Conservation (phyloP, 2,797 vertebrate genomes). For the Manis crassicaudata region DNA sequence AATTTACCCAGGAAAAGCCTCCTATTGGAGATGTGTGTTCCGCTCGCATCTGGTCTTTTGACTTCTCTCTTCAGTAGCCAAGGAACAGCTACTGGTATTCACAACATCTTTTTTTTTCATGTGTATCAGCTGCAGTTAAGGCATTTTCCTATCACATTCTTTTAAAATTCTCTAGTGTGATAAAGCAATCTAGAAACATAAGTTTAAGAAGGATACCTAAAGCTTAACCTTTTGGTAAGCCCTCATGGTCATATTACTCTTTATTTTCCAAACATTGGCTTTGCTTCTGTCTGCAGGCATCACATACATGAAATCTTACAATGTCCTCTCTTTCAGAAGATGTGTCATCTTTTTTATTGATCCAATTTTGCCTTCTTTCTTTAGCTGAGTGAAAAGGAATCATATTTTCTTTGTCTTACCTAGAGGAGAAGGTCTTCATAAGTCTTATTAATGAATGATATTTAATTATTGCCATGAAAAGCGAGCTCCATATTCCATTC, state of each 20-base stretch:
- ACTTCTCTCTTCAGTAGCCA: conserved; percentile 49
- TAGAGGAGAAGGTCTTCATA: conserved; percentile 25
- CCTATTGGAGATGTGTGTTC: neutral
- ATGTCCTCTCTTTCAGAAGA: neutral
- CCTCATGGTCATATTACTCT: neutral
- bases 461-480: neutral
- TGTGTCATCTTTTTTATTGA: neutral
- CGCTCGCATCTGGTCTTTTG: conserved; percentile 59
- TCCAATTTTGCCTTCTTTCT: neutral
- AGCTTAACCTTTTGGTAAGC: neutral
- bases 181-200: neutral
- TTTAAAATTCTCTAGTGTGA: neutral
- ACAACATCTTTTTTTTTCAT: neutral
- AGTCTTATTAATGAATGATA: neutral
- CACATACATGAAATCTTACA: neutral
- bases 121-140: neutral
- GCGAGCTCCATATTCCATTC: neutral
- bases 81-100: neutral
- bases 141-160: neutral
- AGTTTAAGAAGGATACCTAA: neutral
- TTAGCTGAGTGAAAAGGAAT: neutral
- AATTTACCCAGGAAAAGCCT: neutral
- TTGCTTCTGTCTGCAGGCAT: neutral
- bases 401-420: neutral
- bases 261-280: neutral